Percentiles rank a stretch among this genome's conserved stretches.
Conservation (phyloP, 2,797 vertebrate species). For the Selene dorsalis region DNA sequence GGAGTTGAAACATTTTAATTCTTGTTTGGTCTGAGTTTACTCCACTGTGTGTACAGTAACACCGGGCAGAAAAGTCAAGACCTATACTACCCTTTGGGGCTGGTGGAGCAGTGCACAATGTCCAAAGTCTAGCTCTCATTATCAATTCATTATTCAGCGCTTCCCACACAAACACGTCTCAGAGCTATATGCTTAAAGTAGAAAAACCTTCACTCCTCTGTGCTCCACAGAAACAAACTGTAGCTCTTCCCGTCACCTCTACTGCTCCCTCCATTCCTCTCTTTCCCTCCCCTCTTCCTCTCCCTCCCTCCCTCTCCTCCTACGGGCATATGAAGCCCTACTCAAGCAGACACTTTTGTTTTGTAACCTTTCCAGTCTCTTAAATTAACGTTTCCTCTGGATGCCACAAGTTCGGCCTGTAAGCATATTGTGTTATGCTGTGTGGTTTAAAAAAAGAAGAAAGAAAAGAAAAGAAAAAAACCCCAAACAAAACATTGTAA, state of each 20-base stretch:
- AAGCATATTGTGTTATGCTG: constrained; percentile 31
- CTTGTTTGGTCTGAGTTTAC: constrained; percentile 20
- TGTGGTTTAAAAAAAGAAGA: constrained; percentile 32
- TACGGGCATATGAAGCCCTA: not conserved
- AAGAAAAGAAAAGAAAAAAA: not conserved
- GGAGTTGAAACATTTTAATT: not conserved
- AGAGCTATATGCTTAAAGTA: constrained; percentile 61
- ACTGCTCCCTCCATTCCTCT: constrained; percentile 5
- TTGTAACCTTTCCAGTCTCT: constrained; percentile 15
- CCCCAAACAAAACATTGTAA: constrained; percentile 8
- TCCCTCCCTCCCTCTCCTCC: constrained; percentile 24
- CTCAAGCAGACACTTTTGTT: constrained; percentile 26
- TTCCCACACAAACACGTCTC: constrained; percentile 68
- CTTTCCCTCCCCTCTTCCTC: constrained; percentile 5
- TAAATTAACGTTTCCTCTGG: constrained; percentile 49
- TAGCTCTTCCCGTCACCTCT: constrained; percentile 45
- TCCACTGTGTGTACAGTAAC: constrained; percentile 5
- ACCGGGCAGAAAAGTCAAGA: constrained; percentile 27
- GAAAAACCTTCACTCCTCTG: constrained; percentile 43
- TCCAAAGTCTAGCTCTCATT: constrained; percentile 58
- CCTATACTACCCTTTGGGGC: constrained; percentile 36
- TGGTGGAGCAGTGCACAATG: constrained; percentile 37
- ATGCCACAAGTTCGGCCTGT: constrained; percentile 50
- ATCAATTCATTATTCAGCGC: constrained; percentile 69
- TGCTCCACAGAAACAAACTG: constrained; percentile 45